Percentiles rank a stretch among this genome's conserved stretches.
Evolutionary conservation across 2,113 vertebrate genomes (phyloP).

Genomic region (Austrofundulus limnaeus): DNA sequence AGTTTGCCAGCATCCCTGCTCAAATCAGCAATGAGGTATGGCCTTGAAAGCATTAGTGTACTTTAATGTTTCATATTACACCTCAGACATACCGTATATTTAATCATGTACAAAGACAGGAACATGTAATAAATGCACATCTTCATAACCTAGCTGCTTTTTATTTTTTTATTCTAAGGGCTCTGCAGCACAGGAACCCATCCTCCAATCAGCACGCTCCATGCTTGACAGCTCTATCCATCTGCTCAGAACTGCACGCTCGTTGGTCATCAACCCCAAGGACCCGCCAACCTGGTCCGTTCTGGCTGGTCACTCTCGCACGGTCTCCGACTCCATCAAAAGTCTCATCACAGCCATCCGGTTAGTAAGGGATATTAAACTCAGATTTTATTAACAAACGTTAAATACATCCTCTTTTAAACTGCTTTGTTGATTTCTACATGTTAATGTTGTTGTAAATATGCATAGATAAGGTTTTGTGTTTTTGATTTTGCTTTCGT

Average conservation of each 20-base stretch:
- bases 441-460: not conserved
- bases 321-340: constrained; percentile 98
- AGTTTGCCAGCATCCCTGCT: constrained; percentile 96
- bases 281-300: constrained; percentile 97
- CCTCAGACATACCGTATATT: constrained; percentile 23
- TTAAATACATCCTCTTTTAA: not conserved
- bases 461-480: not conserved
- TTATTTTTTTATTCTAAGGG: constrained; percentile 78
- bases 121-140: not conserved
- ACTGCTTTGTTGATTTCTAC: not conserved
- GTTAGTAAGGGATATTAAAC: constrained; percentile 83
- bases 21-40: constrained; percentile 96
- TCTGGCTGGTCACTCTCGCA: constrained; percentile 95
- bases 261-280: constrained; percentile 95
- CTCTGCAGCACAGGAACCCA: constrained; percentile 93
- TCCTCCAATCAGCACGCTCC: constrained; percentile 89
- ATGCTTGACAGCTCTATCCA: constrained; percentile 96
- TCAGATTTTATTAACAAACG: not conserved
- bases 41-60: not conserved
- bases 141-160: constrained; percentile 24
- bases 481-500: not conserved
- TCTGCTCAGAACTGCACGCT: constrained; percentile 91
- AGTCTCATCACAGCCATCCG: constrained; percentile 98
- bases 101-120: no score
- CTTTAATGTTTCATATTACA: constrained; percentile 16